Base-by-base conservation (phyloP, 2,113 vertebrate genomes). In the Forbesichthys papilliferus region DNA sequence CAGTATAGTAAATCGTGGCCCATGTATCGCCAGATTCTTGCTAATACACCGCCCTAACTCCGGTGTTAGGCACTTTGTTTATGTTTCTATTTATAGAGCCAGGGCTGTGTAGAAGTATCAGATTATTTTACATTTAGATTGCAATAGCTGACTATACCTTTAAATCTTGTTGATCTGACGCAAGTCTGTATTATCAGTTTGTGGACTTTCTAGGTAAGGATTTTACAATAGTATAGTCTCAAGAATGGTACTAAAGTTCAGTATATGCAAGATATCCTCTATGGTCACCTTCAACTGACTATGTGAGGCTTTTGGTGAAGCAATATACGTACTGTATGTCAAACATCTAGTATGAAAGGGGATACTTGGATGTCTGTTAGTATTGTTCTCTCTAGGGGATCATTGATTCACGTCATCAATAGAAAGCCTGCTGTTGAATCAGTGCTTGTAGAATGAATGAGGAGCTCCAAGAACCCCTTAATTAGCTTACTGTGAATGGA, bases 401-500 rank as follows among this genome's bases (percentile, higher is more conserved):
- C 56, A 75, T 69, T 66, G 68, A 62, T 63, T 62, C 46, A 11
- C 54, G 27, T 27, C 27, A 59, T 60, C 56, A 74, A 64, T 78
- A 66, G 72, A 76, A 52, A 36, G 53, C 74, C 51, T 66, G 62
- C 16, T 3, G 18, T 72, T 78, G 71, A 63, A 3, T 2, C 4
- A 6, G 42, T 78, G 63, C 81, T 52, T 61, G 54, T 13, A 61
- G 68, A 76, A 66, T 68, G 46, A 47, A 51, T 42, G 73, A 69
- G 42, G 20, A 36, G 66, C 61, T 82, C 83, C 49, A 54, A 63
- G 20, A 53, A 65, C 2, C 2, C 68, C 52, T 66, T 42, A 42
- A 42, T 42, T 42, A 61, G 12, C 46, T 70, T 59, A 72, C 75
- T 77, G 74, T 72, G 81, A 64, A 77, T 81, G 51, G 77, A 80